Conservation (phyloP, 2,888 invertebrate genomes). For the Pandemis corylana region DNA sequence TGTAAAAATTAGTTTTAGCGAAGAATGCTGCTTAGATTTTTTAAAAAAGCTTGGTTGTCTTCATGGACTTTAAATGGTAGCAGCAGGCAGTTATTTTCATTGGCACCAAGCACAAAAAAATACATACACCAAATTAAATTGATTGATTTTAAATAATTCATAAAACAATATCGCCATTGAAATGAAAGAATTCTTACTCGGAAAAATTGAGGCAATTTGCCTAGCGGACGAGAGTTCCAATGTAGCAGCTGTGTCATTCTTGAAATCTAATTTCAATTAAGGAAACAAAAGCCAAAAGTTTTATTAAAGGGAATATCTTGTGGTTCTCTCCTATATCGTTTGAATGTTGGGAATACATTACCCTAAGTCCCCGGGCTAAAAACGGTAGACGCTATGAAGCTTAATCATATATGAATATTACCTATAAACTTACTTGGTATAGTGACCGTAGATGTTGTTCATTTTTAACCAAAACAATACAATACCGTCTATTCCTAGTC, state of each 20-base stretch:
- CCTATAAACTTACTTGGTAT: neutral
- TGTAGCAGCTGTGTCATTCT: slow-evolving; percentile 77
- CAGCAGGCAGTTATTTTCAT: no score
- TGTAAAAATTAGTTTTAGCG: no score
- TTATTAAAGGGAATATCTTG: slow-evolving; percentile 73
- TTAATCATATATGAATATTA: slow-evolving; percentile 13
- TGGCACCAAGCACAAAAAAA: neutral
- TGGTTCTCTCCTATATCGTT: slow-evolving; percentile 57
- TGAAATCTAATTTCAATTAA: slow-evolving; percentile 80
- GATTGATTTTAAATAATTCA: slow-evolving; percentile 29
- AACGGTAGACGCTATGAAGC: neutral
- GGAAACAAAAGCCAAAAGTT: slow-evolving; percentile 78
- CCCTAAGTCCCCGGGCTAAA: slow-evolving; percentile 9
- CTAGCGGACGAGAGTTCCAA: slow-evolving; percentile 56
- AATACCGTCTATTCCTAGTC: neutral
- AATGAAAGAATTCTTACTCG: slow-evolving; percentile 32
- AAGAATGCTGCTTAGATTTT: no score
- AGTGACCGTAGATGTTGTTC: neutral
- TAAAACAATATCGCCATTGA: slow-evolving; percentile 29
- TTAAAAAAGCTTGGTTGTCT: neutral
- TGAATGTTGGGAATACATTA: slow-evolving; percentile 60
- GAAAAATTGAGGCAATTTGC: slow-evolving; percentile 63
- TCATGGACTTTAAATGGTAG: no score
- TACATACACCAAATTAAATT: neutral
- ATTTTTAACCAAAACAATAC: neutral